phyloP scores from a whole-genome alignment of 2,113 vertebrate genomes.

The Corythornis cristatus region DNA sequence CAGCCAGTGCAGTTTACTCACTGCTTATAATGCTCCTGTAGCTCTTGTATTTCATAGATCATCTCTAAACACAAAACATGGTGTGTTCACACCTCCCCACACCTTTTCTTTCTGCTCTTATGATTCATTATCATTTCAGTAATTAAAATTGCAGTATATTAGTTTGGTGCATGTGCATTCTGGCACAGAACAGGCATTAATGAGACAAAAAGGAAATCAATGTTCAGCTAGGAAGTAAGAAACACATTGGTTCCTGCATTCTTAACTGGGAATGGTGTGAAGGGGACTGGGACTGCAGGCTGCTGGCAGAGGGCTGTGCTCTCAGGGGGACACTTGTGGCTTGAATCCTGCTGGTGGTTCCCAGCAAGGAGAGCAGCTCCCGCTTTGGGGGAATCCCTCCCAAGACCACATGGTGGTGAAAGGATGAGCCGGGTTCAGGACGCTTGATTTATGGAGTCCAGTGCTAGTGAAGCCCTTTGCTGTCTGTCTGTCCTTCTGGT shows the following conservation, averaged over 20 bases:
- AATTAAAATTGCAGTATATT: background rate
- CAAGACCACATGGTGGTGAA: fast-evolving
- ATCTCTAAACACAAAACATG: background rate
- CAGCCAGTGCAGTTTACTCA: background rate
- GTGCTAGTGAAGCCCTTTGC: background rate
- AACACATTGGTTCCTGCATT: background rate
- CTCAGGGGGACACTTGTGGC: background rate
- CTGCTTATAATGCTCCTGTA: background rate
- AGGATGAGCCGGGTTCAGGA: background rate
- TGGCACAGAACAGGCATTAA: background rate
- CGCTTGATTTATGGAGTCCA: background rate
- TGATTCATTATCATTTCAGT: background rate
- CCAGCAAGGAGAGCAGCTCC: background rate
- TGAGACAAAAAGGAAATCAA: background rate
- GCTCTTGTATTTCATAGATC: background rate
- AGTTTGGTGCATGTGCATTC: background rate
- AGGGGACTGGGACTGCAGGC: background rate
- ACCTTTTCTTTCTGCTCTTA: background rate
- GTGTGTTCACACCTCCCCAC: background rate
- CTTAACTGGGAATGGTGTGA: background rate
- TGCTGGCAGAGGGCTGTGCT: background rate
- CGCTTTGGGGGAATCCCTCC: background rate
- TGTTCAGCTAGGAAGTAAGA: background rate
- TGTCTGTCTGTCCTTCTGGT: background rate
- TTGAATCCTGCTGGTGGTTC: background rate